These are phyloP conservation scores for Trileptium ribeirensis DNA, from an alignment of 2,888 invertebrate genomes.

Conservation along the genomic window DNA sequence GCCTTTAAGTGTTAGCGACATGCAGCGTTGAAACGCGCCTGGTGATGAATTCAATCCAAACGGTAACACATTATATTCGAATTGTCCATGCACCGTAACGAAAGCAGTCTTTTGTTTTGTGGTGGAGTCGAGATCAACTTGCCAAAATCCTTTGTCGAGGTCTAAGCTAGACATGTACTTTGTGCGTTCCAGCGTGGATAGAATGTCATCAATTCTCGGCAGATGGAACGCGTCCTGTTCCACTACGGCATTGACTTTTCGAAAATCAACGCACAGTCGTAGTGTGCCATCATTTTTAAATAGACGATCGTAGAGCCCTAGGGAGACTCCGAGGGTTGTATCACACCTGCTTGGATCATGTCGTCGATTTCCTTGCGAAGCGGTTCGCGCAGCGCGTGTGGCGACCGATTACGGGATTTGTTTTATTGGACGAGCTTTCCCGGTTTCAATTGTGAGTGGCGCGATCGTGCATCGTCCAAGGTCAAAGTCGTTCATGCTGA, in stretches of 20 bases:
- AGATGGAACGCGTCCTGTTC: slow-evolving; percentile 15
- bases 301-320: neutral
- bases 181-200: neutral
- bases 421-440: neutral
- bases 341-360: neutral
- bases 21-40: slow-evolving; percentile 9
- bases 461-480: neutral
- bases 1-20: neutral
- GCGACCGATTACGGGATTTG: neutral
- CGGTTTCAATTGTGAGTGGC: neutral
- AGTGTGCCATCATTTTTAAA: neutral
- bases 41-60: slow-evolving; percentile 11
- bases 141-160: neutral
- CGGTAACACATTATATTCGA: slow-evolving; percentile 25
- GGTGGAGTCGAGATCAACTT: neutral
- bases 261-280: slow-evolving; percentile 16
- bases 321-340: neutral
- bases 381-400: neutral
- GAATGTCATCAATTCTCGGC: slow-evolving; percentile 15
- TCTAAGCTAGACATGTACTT: slow-evolving; percentile 19
- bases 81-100: slow-evolving; percentile 26
- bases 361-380: neutral
- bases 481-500: slow-evolving; percentile 12
- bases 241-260: neutral
- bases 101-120: neutral